Evolutionary conservation across 2,797 vertebrate species (phyloP), one percentile per base, ranked within the genome.

Genomic region (Manis pentadactyla): DNA sequence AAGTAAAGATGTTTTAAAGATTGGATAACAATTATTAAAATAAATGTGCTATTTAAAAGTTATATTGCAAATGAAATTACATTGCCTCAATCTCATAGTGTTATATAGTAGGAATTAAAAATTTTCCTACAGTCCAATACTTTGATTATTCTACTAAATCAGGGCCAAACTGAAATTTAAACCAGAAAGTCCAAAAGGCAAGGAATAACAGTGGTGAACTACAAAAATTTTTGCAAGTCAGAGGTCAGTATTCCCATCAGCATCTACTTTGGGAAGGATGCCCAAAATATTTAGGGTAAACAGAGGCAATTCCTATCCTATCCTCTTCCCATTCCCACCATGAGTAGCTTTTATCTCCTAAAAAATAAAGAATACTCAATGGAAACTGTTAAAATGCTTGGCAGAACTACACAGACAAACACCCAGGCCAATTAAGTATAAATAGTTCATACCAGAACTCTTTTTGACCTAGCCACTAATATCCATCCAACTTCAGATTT

Each of bases 381-480:
- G 94, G 95, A 97, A 98, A 96, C 82, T 87, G 81, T 92, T 83
- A 87, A 96, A 94, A 87, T 68, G 42, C 89, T 94, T 96, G 97
- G 93, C 87, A 92, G 89, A 97, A 97, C 94, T 93, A 97, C 77
- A 92, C 46, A 91, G 94, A 77, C 37, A 87, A 79, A 87, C 18
- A 59, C 88, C 90, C 55, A 94, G 92, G 71, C 88, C 75, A 96
- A 46, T 37, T 69, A 81, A 96, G 63, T 63, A 96, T 82, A 94
- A 97, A 93, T 93, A 95, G 94, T 98, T 97, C 96, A 96, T 95
- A 92, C 53, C 17, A 15, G 85, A 96, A 87, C 83, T 94, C 75
- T 82, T 95, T 94, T 73, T 96, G 95, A 97, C 96, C 94, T 82
- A 94, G 89, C 34, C 57, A 74, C 82, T 94, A 94, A 71, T 88